Percentiles rank a stretch among this genome's conserved stretches.
These are phyloP conservation scores for Pogonocherus hispidulus DNA, from an alignment of 2,888 invertebrate genomes.

Conservation along the genomic window DNA sequence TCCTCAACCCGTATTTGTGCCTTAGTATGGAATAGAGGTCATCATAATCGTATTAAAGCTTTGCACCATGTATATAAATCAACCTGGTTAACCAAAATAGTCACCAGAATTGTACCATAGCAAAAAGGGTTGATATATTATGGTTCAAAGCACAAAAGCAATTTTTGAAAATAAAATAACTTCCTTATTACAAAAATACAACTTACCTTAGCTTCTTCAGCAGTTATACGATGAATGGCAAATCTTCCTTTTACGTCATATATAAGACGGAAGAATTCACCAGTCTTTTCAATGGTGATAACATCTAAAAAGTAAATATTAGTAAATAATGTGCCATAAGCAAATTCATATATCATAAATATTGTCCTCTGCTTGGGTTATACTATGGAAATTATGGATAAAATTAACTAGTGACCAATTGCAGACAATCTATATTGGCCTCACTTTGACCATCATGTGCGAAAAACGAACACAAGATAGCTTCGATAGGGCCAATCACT, in stretches of 20 bases:
- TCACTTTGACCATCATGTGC: slow-evolving; percentile 66
- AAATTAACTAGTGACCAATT: slow-evolving; percentile 69
- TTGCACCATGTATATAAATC: no score
- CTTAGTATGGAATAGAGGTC: no score
- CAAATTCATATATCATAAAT: background rate
- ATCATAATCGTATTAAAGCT: no score
- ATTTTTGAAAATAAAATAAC: slow-evolving; percentile 10
- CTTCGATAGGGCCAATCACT: slow-evolving; percentile 66
- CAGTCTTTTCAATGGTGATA: slow-evolving; percentile 97
- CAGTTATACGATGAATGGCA: slow-evolving; percentile 96
- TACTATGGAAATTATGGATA: slow-evolving; percentile 65
- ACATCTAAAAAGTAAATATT: slow-evolving; percentile 83
- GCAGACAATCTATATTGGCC: slow-evolving; percentile 67
- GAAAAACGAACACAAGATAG: slow-evolving; percentile 54
- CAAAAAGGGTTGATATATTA: no score
- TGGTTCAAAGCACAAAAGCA: no score
- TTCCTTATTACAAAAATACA: slow-evolving; percentile 12
- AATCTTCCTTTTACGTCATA: slow-evolving; percentile 99
- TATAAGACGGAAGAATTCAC: slow-evolving; percentile 96
- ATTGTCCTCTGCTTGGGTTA: slow-evolving; percentile 71
- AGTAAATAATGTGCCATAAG: no score
- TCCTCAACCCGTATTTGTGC: slow-evolving; percentile 25
- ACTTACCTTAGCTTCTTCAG: slow-evolving; percentile 95
- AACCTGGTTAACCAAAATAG: no score
- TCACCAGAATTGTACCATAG: no score